Percentiles rank a stretch among this genome's conserved stretches.
phyloP scores from a whole-genome alignment of 2,797 vertebrate species.

The Erethizon dorsatum region DNA sequence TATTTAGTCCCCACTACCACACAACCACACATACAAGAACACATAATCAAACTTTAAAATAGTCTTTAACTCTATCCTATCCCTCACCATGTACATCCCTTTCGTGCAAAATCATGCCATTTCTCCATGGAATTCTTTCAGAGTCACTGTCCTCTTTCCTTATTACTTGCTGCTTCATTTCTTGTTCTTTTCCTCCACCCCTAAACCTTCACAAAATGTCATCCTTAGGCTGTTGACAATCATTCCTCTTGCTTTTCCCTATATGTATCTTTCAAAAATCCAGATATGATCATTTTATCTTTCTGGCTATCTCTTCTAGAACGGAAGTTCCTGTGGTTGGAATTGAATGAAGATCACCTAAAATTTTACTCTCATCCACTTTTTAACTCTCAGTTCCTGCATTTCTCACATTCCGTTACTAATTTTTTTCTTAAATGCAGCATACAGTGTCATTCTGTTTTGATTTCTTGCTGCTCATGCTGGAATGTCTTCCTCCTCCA shows the following conservation, averaged over 20 bases:
- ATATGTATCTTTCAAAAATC: conserved; percentile 23
- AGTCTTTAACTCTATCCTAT: background rate
- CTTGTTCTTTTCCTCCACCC: background rate
- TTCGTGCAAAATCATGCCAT: background rate
- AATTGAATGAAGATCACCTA: background rate
- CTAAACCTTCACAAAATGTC: conserved; percentile 25
- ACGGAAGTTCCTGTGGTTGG: background rate
- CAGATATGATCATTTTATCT: background rate
- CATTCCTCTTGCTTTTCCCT: conserved; percentile 25
- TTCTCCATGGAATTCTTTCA: conserved; percentile 45
- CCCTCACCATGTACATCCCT: background rate
- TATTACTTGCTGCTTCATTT: conserved; percentile 37
- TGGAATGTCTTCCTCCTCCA: background rate
- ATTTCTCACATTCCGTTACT: background rate
- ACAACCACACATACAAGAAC: background rate
- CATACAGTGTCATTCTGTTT: background rate
- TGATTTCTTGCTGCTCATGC: background rate
- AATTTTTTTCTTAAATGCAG: background rate
- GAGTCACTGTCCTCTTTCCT: background rate
- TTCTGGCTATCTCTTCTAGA: background rate
- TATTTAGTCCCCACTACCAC: background rate
- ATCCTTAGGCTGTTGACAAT: background rate
- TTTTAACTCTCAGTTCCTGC: background rate
- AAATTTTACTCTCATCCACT: background rate
- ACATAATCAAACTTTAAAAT: background rate